phyloP scores from a whole-genome alignment of 2,797 vertebrate species.

The Choloepus didactylus region DNA sequence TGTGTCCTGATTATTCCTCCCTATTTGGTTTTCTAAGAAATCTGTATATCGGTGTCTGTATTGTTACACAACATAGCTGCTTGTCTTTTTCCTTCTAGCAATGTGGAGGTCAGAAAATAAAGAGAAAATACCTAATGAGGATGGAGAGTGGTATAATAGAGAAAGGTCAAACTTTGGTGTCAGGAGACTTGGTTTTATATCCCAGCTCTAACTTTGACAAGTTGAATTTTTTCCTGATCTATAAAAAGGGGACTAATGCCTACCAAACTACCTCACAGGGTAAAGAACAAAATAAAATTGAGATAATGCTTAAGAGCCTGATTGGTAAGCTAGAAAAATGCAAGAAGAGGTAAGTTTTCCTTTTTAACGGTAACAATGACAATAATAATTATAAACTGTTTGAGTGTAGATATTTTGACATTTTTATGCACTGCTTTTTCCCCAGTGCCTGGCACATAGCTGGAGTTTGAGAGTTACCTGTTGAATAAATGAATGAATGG shows the following conservation, averaged over 20 bases:
- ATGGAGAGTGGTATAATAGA: background rate
- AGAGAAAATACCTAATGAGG: background rate
- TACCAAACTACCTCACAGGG: conserved; percentile 50
- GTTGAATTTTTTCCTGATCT: conserved; percentile 52
- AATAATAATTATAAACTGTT: conserved; percentile 63
- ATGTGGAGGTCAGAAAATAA: conserved; percentile 2
- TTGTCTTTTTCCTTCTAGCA: background rate
- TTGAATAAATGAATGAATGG: conserved; percentile 11
- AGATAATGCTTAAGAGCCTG: conserved; percentile 29
- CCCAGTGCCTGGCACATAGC: background rate
- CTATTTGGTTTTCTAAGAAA: conserved; percentile 30
- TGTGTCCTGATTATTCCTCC: background rate
- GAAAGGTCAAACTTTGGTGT: background rate
- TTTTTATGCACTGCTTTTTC: conserved; percentile 65
- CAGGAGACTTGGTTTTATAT: conserved; percentile 1
- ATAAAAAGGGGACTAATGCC: conserved; percentile 50
- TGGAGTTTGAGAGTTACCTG: conserved; percentile 40
- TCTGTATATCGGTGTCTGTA: background rate
- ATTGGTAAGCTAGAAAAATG: conserved; percentile 25
- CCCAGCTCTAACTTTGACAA: background rate
- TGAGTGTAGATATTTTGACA: conserved; percentile 13
- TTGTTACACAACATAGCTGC: background rate
- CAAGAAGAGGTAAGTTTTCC: conserved; percentile 11
- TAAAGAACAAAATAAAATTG: conserved; percentile 67
- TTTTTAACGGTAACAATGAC: conserved; percentile 52